These are phyloP conservation scores for Paramisgurnus dabryanus DNA, from an alignment of 2,113 vertebrate genomes.

Conservation along the genomic window DNA sequence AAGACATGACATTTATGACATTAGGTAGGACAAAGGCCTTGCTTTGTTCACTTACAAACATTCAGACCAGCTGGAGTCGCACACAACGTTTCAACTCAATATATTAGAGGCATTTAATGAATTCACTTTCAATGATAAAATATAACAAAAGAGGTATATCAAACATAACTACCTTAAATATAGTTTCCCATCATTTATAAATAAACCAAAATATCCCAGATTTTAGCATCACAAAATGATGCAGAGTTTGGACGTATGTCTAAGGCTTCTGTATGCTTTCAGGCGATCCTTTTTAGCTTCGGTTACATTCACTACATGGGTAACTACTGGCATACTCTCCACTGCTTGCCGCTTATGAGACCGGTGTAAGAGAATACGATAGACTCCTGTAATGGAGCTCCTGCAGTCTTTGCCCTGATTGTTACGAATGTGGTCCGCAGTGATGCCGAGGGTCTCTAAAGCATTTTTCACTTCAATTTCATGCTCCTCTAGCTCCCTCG, in stretches of 20 bases:
- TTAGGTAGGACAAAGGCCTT: not conserved
- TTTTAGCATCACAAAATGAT: slow-evolving; percentile 82
- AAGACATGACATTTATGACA: slow-evolving; percentile 21
- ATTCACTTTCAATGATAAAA: not conserved
- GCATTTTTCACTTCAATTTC: slow-evolving; percentile 83
- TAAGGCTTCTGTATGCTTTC: slow-evolving; percentile 76
- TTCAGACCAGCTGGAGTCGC: slow-evolving; percentile 10
- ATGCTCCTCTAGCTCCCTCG: slow-evolving; percentile 77
- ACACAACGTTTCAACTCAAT: not conserved
- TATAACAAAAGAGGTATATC: slow-evolving; percentile 33
- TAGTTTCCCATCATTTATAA: slow-evolving; percentile 49
- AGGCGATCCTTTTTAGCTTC: slow-evolving; percentile 73
- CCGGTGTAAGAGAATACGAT: slow-evolving; percentile 89
- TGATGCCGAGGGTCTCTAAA: slow-evolving; percentile 85
- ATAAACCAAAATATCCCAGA: slow-evolving; percentile 10
- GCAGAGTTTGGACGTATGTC: slow-evolving; percentile 93
- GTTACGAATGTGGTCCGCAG: slow-evolving; percentile 86
- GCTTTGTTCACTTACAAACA: slow-evolving; percentile 52
- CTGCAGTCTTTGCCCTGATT: slow-evolving; percentile 84
- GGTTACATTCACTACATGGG: slow-evolving; percentile 62
- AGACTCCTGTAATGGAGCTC: slow-evolving; percentile 89
- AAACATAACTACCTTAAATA: not conserved
- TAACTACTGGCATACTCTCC: slow-evolving; percentile 77
- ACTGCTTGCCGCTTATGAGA: slow-evolving; percentile 82
- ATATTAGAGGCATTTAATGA: not conserved